Conservation (phyloP, 2,888 invertebrate genomes). For the Tipula unca region DNA sequence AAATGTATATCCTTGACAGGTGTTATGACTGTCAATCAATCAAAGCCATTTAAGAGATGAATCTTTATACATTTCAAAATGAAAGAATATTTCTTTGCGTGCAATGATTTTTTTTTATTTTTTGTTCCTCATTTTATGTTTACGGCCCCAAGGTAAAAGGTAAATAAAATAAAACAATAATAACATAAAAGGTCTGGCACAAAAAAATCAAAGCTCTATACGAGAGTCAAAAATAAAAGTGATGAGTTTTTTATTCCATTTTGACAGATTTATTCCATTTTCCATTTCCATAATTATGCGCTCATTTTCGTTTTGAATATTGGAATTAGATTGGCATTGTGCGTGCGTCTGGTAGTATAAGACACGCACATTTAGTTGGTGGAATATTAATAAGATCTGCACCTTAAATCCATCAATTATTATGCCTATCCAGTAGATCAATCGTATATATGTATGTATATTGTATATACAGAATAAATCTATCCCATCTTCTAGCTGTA, state of each 20-base stretch:
- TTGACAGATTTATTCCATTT: background rate
- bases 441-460: too few relatives aligned
- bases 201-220: background rate
- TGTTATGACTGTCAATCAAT: slow-evolving; percentile 8
- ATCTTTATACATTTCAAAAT: background rate
- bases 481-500: too few relatives aligned
- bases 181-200: background rate
- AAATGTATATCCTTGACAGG: background rate
- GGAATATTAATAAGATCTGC: too few relatives aligned
- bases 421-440: too few relatives aligned
- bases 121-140: background rate
- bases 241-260: background rate
- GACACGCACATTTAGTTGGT: too few relatives aligned
- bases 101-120: background rate
- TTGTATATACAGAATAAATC: too few relatives aligned
- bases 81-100: background rate
- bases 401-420: too few relatives aligned
- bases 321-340: background rate
- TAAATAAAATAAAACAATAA: background rate
- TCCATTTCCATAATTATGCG: background rate
- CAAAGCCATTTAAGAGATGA: background rate
- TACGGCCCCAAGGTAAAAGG: background rate
- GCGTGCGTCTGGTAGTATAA: background rate
- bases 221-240: background rate
- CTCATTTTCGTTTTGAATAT: background rate